These are phyloP conservation scores for Sphyrna mokarran DNA, from an alignment of 2,113 vertebrate genomes.

Conservation along the genomic window DNA sequence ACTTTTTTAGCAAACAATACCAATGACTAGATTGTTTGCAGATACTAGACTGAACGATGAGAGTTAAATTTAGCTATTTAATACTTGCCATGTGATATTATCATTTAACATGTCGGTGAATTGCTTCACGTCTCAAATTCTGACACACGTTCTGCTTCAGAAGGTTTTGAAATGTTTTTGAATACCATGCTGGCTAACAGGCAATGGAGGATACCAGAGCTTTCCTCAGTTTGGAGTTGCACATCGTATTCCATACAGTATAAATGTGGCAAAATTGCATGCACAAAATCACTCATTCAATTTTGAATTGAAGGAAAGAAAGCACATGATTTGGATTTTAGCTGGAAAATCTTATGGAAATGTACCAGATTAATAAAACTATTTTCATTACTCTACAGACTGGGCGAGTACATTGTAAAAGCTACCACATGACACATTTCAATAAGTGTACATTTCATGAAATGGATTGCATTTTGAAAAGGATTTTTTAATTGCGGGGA, in stretches of 20 bases:
- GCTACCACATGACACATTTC: background rate
- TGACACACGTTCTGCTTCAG: background rate
- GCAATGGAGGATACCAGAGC: background rate
- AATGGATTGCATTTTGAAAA: background rate
- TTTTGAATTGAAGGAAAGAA: background rate
- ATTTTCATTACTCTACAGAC: background rate
- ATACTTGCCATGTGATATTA: background rate
- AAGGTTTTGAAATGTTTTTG: background rate
- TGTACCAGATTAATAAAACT: background rate
- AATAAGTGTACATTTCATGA: background rate
- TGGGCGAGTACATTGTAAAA: background rate
- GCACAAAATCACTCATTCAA: background rate
- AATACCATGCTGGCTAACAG: background rate
- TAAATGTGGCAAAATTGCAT: background rate
- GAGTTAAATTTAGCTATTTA: background rate
- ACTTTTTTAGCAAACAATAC: background rate
- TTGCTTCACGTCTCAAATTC: background rate
- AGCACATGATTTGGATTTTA: background rate
- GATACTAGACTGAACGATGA: background rate
- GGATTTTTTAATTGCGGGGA: background rate
- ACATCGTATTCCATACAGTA: background rate
- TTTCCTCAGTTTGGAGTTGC: background rate
- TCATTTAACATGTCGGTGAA: background rate
- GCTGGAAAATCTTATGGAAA: background rate
- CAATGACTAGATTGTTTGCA: background rate